phyloP scores from a whole-genome alignment of 2,888 invertebrate genomes.

The Macrosiphum euphorbiae region DNA sequence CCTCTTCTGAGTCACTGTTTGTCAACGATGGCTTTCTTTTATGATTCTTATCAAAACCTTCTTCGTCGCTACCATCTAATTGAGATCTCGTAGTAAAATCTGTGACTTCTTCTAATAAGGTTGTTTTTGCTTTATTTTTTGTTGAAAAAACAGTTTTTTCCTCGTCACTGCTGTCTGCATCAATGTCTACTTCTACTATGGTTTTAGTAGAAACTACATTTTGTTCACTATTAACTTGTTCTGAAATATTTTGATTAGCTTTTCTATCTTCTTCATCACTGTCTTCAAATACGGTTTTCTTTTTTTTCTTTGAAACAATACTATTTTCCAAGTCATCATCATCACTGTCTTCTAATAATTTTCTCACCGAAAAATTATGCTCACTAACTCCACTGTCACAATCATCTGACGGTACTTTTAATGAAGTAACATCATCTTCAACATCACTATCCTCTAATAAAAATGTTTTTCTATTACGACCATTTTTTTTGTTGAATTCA shows the following conservation, averaged over 20 bases:
- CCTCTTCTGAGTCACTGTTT: conserved; percentile 39
- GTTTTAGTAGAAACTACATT: not conserved
- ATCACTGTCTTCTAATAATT: not conserved
- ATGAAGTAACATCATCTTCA: not conserved
- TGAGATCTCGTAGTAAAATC: not conserved
- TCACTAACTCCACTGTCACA: not conserved
- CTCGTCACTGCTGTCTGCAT: not conserved
- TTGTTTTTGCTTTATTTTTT: not conserved
- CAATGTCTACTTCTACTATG: not conserved
- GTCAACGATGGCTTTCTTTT: not conserved
- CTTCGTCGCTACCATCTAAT: conserved; percentile 24
- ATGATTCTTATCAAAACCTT: not conserved
- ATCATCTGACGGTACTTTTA: not conserved
- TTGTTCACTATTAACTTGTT: not conserved
- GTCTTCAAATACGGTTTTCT: not conserved
- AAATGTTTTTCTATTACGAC: conserved; percentile 16
- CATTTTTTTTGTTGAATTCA: not conserved
- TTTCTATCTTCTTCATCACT: conserved; percentile 17
- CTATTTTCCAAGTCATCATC: conserved; percentile 15
- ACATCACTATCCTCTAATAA: not conserved
- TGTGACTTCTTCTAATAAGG: not conserved
- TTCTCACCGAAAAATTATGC: not conserved
- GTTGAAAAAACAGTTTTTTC: not conserved
- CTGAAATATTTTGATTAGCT: not conserved
- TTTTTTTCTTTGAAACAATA: conserved; percentile 16